Base-by-base conservation (phyloP, 2,888 invertebrate genomes). In the Gymnoscelis rufifasciata region DNA sequence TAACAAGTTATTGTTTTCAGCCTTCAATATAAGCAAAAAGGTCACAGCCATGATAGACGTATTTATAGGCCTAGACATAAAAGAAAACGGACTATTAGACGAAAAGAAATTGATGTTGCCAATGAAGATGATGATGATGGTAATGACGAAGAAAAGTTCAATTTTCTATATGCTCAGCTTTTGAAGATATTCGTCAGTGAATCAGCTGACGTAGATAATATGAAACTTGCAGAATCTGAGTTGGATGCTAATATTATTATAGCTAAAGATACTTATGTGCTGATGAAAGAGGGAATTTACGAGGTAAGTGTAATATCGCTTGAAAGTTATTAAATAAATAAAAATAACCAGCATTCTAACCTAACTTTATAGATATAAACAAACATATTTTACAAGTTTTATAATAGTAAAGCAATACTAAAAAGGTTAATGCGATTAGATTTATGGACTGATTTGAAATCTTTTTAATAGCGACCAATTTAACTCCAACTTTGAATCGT, bases 251-350 rank as follows among this genome's bases (percentile, higher is more conserved):
- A 80, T 39, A 73, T 91, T 27, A 68, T 89, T 33, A 51, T 75
- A 26, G 76, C 90, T 14, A 58, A 58, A 46, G 42, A 58, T 29
- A 79, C 87, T 0, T 70, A 78, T 51, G 78, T 89, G 42, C 89
- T 89, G 50, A 82, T 91, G 1, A 88, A 90, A 1, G 75, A 77
- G 33, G 83, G 88, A 48, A 71, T 93, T 7, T 89, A 89, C 50
- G 87, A 90, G 72, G 92, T 92, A 79, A 72, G n/a, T 13, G 10
- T 33, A 33, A 3, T 12, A 12, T 3, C 12, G 12, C n/a, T 8
- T 3, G 13, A 31, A 29, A 29, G 1, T 12, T 31, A 14, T 31
- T n/a, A n/a, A 4, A 14, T 8, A 7, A 30, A 30, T 13, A 13
- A 8, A 1, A 4, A 12, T n/a, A n/a, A n/a, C n/a, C n/a, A n/a